These are phyloP conservation scores for Steinernema scapterisci DNA, from an alignment of 2,888 invertebrate species.

Conservation along the genomic window DNA sequence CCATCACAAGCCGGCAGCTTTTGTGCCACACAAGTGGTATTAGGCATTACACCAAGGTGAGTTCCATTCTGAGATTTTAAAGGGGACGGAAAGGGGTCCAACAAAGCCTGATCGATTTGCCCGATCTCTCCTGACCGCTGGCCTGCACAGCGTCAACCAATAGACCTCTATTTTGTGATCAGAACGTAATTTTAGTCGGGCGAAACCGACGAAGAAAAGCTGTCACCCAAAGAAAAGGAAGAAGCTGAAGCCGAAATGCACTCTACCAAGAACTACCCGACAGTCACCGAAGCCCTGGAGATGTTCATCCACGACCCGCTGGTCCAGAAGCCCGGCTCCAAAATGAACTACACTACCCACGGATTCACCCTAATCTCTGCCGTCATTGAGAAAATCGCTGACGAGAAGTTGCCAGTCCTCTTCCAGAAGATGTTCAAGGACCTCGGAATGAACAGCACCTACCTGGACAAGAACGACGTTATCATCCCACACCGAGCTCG, in stretches of 20 bases:
- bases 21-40: slow-evolving; percentile 72
- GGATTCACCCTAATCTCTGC: slow-evolving; percentile 73
- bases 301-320: slow-evolving; percentile 73
- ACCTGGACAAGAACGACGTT: slow-evolving; percentile 71
- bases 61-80: slow-evolving; percentile 12
- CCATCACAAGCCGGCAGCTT: slow-evolving; percentile 72
- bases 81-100: too few relatives aligned
- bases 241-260: slow-evolving; percentile 69
- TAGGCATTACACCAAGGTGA: slow-evolving; percentile 70
- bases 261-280: slow-evolving; percentile 68
- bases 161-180: too few relatives aligned
- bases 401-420: slow-evolving; percentile 61
- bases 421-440: slow-evolving; percentile 68
- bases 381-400: slow-evolving; percentile 71
- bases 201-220: slow-evolving; percentile 35
- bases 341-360: slow-evolving; percentile 72
- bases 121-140: too few relatives aligned
- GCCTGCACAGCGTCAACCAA: too few relatives aligned
- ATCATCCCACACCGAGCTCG: slow-evolving; percentile 72
- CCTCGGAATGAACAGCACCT: slow-evolving; percentile 72
- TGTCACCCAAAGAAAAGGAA: slow-evolving; percentile 38
- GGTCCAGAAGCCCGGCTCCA: slow-evolving; percentile 71
- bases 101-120: too few relatives aligned
- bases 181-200: background rate
- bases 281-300: slow-evolving; percentile 69